phyloP scores from a whole-genome alignment of 2,113 vertebrate genomes.

The Oceanodroma tethys region DNA sequence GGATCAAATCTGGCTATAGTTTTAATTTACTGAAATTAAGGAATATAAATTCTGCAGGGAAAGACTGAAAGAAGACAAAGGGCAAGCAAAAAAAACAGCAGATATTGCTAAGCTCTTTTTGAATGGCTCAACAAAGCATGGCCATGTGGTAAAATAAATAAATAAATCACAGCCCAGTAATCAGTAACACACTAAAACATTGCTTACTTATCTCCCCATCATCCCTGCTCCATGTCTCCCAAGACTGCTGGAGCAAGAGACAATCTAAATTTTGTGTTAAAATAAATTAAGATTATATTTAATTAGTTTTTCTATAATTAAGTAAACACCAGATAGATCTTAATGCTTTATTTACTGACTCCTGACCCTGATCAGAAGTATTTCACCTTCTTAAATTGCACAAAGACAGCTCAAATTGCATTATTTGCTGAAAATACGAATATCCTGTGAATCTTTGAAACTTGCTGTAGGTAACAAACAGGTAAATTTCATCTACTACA shows the following conservation, averaged over 20 bases:
- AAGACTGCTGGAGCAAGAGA: not conserved
- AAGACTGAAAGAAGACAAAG: not conserved
- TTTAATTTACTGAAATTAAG: not conserved
- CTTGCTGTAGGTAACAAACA: not conserved
- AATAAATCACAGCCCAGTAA: not conserved
- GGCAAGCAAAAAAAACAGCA: not conserved
- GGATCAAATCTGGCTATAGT: not conserved
- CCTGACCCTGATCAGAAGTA: not conserved
- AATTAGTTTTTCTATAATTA: not conserved
- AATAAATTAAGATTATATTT: not conserved
- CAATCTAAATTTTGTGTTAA: not conserved
- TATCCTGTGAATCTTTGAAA: not conserved
- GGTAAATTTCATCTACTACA: not conserved
- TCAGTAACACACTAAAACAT: not conserved
- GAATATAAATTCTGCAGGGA: rapidly evolving
- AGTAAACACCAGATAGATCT: not conserved
- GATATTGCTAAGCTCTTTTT: not conserved
- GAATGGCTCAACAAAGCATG: not conserved
- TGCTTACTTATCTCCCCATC: not conserved
- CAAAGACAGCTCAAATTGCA: not conserved
- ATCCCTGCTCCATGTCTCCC: not conserved
- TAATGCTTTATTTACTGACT: not conserved
- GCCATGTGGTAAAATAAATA: not conserved
- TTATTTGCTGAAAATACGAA: not conserved
- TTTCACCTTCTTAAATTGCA: not conserved